Evolutionary conservation across 2,888 invertebrate genomes (phyloP).

Genomic region (Quadriops clusia): DNA sequence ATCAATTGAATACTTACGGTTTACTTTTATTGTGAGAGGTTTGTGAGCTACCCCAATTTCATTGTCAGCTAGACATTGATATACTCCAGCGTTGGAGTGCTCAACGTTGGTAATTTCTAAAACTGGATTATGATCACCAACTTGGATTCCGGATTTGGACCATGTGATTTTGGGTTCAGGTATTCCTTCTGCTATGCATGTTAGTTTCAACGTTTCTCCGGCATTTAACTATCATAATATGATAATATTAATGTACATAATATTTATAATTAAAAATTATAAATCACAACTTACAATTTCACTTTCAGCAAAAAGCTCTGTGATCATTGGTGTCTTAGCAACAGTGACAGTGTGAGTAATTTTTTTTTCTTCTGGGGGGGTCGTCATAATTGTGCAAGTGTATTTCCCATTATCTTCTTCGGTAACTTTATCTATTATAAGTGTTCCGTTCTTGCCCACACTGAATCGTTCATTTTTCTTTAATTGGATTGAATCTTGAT

Average conservation of each 20-base stretch:
- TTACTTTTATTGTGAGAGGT: constrained; percentile 29
- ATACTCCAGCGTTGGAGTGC: constrained; percentile 33
- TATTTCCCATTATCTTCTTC: constrained; percentile 25
- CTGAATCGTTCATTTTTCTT: constrained; percentile 5
- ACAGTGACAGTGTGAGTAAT: constrained; percentile 23
- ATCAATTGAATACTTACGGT: constrained; percentile 26
- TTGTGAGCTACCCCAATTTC: constrained; percentile 19
- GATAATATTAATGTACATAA: constrained; percentile 7
- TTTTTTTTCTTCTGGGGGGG: constrained; percentile 13
- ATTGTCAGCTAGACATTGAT: constrained; percentile 39
- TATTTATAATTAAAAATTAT: background rate
- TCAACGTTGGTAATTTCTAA: constrained; percentile 30
- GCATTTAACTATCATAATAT: constrained; percentile 17
- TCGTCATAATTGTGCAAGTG: constrained; percentile 22
- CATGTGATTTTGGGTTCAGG: constrained; percentile 37
- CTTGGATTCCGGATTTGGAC: constrained; percentile 25
- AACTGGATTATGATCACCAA: constrained; percentile 25
- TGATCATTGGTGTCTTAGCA: constrained; percentile 23
- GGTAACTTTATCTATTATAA: constrained; percentile 13
- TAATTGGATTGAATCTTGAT: constrained; percentile 20
- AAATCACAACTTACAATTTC: constrained; percentile 7
- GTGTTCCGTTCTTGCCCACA: constrained; percentile 10
- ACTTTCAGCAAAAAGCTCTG: constrained; percentile 18
- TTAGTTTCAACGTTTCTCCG: constrained; percentile 32
- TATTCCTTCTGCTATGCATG: constrained; percentile 34